Conservation (phyloP, 2,888 invertebrate genomes). For the Pandemis heparana region DNA sequence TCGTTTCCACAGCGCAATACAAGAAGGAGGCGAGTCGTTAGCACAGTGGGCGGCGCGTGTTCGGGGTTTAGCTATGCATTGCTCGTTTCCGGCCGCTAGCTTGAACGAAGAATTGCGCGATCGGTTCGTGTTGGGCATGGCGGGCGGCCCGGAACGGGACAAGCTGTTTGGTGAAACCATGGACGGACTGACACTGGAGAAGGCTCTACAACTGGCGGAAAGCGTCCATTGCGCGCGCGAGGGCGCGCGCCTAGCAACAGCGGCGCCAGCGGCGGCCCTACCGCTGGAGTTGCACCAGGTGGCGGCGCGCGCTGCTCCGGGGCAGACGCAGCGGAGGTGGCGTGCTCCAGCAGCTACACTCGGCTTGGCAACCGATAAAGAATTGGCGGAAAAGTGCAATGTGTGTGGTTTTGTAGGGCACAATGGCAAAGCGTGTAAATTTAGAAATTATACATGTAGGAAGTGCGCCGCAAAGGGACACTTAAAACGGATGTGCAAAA, state of each 20-base stretch:
- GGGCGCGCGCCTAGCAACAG: not conserved
- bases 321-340: not conserved
- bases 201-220: not conserved
- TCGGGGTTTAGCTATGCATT: slow-evolving; percentile 42
- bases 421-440: not conserved
- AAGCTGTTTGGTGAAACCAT: not conserved
- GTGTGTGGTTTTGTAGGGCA: not conserved
- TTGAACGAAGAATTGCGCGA: slow-evolving; percentile 1
- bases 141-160: not conserved
- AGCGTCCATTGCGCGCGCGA: not conserved
- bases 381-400: too few species aligned
- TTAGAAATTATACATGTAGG: not conserved
- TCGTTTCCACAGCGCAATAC: slow-evolving; percentile 39
- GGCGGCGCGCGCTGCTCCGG: not conserved
- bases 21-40: slow-evolving; percentile 26
- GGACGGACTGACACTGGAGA: not conserved
- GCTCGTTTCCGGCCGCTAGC: slow-evolving; percentile 34
- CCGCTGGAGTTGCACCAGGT: not conserved
- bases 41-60: slow-evolving; percentile 43
- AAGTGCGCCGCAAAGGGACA: not conserved
- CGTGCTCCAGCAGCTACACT: not conserved
- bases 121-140: slow-evolving; percentile 10
- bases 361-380: not conserved
- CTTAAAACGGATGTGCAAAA: not conserved
- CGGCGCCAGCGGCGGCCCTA: not conserved